Percentiles rank a stretch among this genome's conserved stretches.
phyloP scores from a whole-genome alignment of 2,113 vertebrate species.

The Grus americana region DNA sequence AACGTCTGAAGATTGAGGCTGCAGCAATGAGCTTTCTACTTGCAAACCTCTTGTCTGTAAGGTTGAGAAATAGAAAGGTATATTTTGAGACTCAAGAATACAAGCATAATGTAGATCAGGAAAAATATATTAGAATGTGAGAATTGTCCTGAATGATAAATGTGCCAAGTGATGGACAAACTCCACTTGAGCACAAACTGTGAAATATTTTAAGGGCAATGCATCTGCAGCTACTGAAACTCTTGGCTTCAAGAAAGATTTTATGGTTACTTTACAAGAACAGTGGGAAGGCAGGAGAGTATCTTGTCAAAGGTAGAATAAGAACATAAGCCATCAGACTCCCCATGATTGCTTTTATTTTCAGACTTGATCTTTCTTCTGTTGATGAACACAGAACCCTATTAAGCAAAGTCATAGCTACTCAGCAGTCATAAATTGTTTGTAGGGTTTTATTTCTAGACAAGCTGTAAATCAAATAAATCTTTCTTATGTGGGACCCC shows the following conservation, averaged over 20 bases:
- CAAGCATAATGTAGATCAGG: not conserved
- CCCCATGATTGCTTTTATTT: not conserved
- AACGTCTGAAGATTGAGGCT: not conserved
- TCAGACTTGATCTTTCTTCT: not conserved
- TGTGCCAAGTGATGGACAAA: not conserved
- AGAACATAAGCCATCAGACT: not conserved
- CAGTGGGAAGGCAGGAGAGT: not conserved
- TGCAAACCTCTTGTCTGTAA: not conserved
- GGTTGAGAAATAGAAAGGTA: not conserved
- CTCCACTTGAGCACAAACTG: not conserved
- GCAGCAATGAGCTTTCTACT: not conserved
- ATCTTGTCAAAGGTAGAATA: not conserved
- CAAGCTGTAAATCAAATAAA: not conserved
- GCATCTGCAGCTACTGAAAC: not conserved
- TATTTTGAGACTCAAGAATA: not conserved
- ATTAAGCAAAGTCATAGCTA: not conserved
- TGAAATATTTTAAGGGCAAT: not conserved
- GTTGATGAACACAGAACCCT: not conserved
- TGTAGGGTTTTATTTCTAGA: not conserved
- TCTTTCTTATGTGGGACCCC: constrained; percentile 37
- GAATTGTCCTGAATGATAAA: not conserved
- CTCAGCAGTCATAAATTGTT: not conserved
- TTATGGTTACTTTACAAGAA: not conserved
- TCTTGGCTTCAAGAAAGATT: not conserved
- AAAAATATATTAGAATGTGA: not conserved